phyloP scores from a whole-genome alignment of 2,113 vertebrate genomes.

The Mirza zaza region DNA sequence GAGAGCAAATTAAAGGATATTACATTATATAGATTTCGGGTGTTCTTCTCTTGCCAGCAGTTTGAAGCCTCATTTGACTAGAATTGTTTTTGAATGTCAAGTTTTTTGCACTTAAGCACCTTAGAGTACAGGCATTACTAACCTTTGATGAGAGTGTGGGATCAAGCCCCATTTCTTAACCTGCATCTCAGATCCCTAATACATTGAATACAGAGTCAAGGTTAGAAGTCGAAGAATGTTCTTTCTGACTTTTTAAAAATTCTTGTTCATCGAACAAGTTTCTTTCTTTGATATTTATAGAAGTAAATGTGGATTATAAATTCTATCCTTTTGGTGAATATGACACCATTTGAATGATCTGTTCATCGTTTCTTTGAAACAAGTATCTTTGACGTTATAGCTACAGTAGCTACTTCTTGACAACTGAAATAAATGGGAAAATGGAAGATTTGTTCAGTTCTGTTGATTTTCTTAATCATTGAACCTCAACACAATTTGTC shows the following conservation, averaged over 20 bases:
- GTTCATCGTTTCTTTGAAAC: slow-evolving; percentile 34
- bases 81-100: neutral
- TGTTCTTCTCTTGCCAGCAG: neutral
- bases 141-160: neutral
- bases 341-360: neutral
- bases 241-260: neutral
- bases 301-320: neutral
- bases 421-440: slow-evolving; percentile 57
- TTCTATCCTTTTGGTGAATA: neutral
- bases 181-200: neutral
- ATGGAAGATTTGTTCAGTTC: slow-evolving; percentile 50
- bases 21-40: neutral
- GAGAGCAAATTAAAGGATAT: neutral
- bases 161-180: neutral
- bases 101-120: neutral
- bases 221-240: neutral
- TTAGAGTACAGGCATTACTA: neutral
- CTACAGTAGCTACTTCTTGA: slow-evolving; percentile 11
- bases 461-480: slow-evolving; percentile 59
- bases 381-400: neutral
- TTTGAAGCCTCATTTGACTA: neutral
- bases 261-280: neutral
- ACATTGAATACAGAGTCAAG: neutral
- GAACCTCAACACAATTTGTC: slow-evolving; percentile 54
- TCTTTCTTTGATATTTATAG: neutral